Evolutionary conservation across 2,797 vertebrate species (phyloP), one percentile per base, ranked within the genome.

Genomic region (Limosa lapponica): DNA sequence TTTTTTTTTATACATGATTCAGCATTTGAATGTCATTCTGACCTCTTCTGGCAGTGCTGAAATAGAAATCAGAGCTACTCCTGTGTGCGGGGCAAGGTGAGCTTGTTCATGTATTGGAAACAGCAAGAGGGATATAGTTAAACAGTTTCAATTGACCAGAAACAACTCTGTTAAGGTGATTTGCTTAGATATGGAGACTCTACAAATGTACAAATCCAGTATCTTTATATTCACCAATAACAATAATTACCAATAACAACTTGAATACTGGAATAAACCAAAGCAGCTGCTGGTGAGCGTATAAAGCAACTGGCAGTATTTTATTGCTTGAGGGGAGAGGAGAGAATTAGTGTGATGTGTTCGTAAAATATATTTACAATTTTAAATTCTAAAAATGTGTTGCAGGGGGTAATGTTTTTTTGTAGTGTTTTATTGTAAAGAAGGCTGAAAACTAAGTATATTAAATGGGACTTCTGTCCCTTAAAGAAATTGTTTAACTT

Each of bases 21-120:
- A 97, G 96, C 95, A 46, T 94, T 96, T 96, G 98, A 98, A 98
- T 98, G 98, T 98, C 97, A 96, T 98, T 98, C 88, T 96, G 82
- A 89, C 98, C 98, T 98, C 96, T 98, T 97, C 98, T 99, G 99
- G 99, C 98, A 98, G 99, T 99, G 99, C 97, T 98, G 97, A 98
- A 98, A 96, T 97, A 97, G 98, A 96, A 96, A 80, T 88, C 79
- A 69, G 97, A 94, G 49, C 43, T 82, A 94, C 58, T 32, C 75
- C 72, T 94, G 92, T 97, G 97, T 91, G 94, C 59, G 91, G 96
- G 92, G 90, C 94, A 95, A 96, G 72, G 96, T 96, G 97, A 98
- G 82, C 62, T 89, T 96, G 81, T 91, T 94, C 87, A 96, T 95
- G 95, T 83, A 66, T 82, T 95, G 95, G 92, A 96, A 97, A 98